Percentiles rank a stretch among this genome's conserved stretches.
Evolutionary conservation across 1,140 invertebrate species (phyloP).

Genomic region (Drosophila burlai): DNA sequence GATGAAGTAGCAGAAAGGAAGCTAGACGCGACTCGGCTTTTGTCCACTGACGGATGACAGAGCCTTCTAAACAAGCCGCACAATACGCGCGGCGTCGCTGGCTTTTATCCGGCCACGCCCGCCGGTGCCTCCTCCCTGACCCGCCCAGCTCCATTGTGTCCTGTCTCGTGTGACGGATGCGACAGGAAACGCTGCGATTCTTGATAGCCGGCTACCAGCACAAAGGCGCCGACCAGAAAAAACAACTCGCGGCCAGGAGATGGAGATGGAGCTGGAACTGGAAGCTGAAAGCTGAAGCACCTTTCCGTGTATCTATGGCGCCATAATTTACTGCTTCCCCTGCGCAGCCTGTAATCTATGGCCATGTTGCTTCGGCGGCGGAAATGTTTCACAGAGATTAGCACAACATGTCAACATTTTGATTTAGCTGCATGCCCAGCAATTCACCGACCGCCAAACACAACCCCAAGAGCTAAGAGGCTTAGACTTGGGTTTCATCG

Average conservation of each 20-base stretch:
- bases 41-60: slow-evolving; percentile 52
- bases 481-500: slow-evolving; percentile 21
- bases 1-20: slow-evolving; percentile 21
- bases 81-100: slow-evolving; percentile 67
- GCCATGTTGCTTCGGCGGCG: slow-evolving; percentile 31
- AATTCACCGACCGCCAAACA: slow-evolving; percentile 1
- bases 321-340: slow-evolving; percentile 72
- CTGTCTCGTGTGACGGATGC: slow-evolving; percentile 74
- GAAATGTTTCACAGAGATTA: slow-evolving; percentile 82
- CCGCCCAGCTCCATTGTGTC: slow-evolving; percentile 54
- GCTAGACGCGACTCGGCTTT: slow-evolving; percentile 29
- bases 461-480: slow-evolving; percentile 1
- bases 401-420: slow-evolving; percentile 72
- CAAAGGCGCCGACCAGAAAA: slow-evolving; percentile 35
- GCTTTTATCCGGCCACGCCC: slow-evolving; percentile 63
- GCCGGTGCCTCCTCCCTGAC: neutral
- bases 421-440: slow-evolving; percentile 57
- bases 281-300: slow-evolving; percentile 34
- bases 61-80: slow-evolving; percentile 68
- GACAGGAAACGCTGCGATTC: slow-evolving; percentile 73
- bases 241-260: slow-evolving; percentile 15
- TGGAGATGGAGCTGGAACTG: slow-evolving; percentile 15
- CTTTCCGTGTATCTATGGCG: slow-evolving; percentile 50
- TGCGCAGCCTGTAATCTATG: slow-evolving; percentile 53
- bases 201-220: slow-evolving; percentile 57